These are phyloP conservation scores for Drosophila kikkawai DNA, from an alignment of 1,140 invertebrate genomes.

Conservation along the genomic window DNA sequence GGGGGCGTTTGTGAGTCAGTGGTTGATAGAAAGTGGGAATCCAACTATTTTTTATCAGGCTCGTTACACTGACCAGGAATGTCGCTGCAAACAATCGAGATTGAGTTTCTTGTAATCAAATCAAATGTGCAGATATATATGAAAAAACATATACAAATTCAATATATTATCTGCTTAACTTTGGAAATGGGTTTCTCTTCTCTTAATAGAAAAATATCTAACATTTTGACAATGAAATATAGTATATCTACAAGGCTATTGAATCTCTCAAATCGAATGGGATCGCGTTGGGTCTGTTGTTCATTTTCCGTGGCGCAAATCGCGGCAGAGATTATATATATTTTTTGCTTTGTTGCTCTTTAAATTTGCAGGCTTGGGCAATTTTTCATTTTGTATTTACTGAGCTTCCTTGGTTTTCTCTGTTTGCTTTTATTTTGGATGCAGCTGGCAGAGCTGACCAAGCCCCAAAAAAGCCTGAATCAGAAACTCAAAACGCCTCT, in stretches of 20 bases:
- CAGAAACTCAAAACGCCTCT: slow-evolving; percentile 1
- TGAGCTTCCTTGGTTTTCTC: slow-evolving; percentile 22
- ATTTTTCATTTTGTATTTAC: slow-evolving; percentile 59
- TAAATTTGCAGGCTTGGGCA: slow-evolving; percentile 69
- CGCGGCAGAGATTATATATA: slow-evolving; percentile 52
- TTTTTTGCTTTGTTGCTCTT: slow-evolving; percentile 33
- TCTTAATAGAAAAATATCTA: slow-evolving; percentile 35
- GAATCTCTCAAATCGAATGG: slow-evolving; percentile 30
- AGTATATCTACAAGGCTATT: slow-evolving; percentile 17
- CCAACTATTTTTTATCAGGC: slow-evolving; percentile 9
- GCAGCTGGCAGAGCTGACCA: slow-evolving; percentile 21
- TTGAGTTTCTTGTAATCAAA: no score
- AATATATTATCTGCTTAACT: slow-evolving; percentile 29
- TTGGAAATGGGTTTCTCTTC: neutral
- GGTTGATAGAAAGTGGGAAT: slow-evolving; percentile 29
- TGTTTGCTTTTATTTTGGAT: slow-evolving; percentile 21
- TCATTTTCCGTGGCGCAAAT: slow-evolving; percentile 25
- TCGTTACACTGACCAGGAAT: slow-evolving; percentile 1
- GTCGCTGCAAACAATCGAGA: neutral
- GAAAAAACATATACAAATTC: neutral
- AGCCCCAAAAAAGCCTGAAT: slow-evolving; percentile 17
- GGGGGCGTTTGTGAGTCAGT: slow-evolving; percentile 46
- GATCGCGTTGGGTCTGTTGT: slow-evolving; percentile 17
- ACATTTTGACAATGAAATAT: slow-evolving; percentile 33
- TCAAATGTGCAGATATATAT: neutral